Conservation (phyloP, 2,113 vertebrate species). For the Cricetomys ansorgei region DNA sequence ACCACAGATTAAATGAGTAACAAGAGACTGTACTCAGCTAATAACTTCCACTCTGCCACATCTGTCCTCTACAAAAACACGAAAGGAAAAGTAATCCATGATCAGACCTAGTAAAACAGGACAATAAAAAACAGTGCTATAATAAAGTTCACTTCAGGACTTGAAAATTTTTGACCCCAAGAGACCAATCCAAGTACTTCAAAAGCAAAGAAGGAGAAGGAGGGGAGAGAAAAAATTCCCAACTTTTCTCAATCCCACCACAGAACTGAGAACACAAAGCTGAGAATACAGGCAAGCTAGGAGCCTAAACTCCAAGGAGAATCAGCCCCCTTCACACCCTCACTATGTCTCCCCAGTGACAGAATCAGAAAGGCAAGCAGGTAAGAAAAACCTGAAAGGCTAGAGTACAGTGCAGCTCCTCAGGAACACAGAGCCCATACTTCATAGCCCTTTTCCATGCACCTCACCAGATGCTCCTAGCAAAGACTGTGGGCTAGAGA, state of each 20-base stretch:
- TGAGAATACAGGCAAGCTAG: not conserved
- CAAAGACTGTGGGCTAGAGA: not conserved
- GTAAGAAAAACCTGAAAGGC: not conserved
- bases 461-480: not conserved
- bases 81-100: conserved; percentile 34
- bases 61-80: conserved; percentile 36
- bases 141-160: conserved; percentile 42
- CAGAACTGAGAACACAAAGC: not conserved
- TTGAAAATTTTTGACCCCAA: conserved; percentile 43
- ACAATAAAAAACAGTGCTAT: not conserved
- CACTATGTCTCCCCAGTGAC: not conserved
- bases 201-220: not conserved
- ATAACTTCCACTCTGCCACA: conserved; percentile 49
- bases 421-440: not conserved
- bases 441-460: not conserved
- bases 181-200: conserved; percentile 27
- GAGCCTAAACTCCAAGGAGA: conserved; percentile 4
- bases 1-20: conserved; percentile 59
- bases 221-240: not conserved
- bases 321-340: too few relatives aligned
- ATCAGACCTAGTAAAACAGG: conserved; percentile 22
- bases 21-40: conserved; percentile 52
- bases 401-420: not conserved
- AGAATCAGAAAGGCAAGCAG: not conserved
- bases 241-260: conserved; percentile 20